Percentiles rank a stretch among this genome's conserved stretches.
Conservation (phyloP, 2,797 vertebrate genomes). For the Chelonia mydas region DNA sequence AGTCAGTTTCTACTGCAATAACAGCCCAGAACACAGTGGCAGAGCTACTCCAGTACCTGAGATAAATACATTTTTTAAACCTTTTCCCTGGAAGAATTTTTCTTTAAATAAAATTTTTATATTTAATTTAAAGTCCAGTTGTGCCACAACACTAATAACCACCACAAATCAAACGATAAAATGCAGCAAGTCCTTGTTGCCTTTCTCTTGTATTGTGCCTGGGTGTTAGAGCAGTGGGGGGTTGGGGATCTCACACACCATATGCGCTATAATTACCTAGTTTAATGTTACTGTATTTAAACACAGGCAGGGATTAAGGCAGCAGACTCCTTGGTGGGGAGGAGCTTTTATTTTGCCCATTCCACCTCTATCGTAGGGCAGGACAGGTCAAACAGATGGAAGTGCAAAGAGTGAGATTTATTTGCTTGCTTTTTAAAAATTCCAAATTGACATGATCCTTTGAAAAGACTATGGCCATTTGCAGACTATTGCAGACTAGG, state of each 20-base stretch:
- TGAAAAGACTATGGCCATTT: background rate
- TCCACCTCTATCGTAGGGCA: background rate
- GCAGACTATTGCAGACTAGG: background rate
- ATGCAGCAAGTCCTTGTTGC: background rate
- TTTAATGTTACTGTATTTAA: constrained; percentile 31
- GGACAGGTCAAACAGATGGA: background rate
- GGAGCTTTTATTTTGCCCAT: background rate
- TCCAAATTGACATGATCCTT: background rate
- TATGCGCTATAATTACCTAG: constrained; percentile 41
- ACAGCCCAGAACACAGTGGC: background rate
- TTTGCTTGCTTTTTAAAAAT: background rate
- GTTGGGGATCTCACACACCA: background rate
- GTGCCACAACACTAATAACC: background rate
- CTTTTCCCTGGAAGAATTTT: background rate
- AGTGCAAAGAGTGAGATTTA: background rate
- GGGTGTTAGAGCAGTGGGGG: constrained; percentile 10
- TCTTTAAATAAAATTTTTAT: background rate
- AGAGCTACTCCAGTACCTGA: background rate
- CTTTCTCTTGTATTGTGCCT: background rate
- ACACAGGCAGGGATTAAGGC: constrained; percentile 25
- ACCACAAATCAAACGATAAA: background rate
- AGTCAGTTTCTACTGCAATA: background rate
- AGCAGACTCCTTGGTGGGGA: background rate
- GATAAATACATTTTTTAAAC: background rate
- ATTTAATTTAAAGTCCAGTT: background rate